A percentile compares a stretch with the other conserved stretches of the same genome.
These are phyloP conservation scores for Drosophila kanekoi DNA, from an alignment of 2,888 invertebrate genomes.

Conservation along the genomic window DNA sequence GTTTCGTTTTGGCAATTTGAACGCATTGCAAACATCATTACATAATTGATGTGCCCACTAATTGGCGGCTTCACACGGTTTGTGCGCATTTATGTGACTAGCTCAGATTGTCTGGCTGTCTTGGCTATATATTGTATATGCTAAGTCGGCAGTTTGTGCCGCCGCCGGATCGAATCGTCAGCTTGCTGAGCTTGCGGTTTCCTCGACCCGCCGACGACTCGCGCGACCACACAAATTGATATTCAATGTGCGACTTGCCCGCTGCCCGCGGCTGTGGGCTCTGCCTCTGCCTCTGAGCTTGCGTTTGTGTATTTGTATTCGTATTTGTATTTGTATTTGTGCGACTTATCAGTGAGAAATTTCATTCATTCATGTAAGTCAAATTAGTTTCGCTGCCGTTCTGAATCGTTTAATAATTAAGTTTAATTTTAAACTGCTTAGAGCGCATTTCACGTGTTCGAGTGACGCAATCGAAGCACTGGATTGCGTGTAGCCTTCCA, in stretches of 20 bases:
- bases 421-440: conserved; percentile 66
- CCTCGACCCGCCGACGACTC: conserved; percentile 42
- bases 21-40: conserved; percentile 13
- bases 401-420: conserved; percentile 59
- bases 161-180: conserved; percentile 25
- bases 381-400: conserved; percentile 50
- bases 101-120: conserved; percentile 40
- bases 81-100: conserved; percentile 48
- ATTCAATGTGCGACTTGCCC: conserved; percentile 50
- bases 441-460: conserved; percentile 54
- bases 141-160: conserved; percentile 48
- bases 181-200: conserved; percentile 58
- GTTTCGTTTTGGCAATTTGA: neutral
- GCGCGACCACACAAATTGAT: conserved; percentile 66
- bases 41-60: conserved; percentile 28
- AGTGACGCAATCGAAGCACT: conserved; percentile 66
- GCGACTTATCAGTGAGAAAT: conserved; percentile 61
- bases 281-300: conserved; percentile 1
- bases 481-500: conserved; percentile 48
- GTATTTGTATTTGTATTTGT: conserved; percentile 18
- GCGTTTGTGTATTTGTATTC: conserved; percentile 10
- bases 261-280: conserved; percentile 7
- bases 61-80: neutral
- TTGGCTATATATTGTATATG: conserved; percentile 24
- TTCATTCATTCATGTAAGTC: conserved; percentile 77